phyloP scores from a whole-genome alignment of 1,140 invertebrate species.

The Mercenaria mercenaria region DNA sequence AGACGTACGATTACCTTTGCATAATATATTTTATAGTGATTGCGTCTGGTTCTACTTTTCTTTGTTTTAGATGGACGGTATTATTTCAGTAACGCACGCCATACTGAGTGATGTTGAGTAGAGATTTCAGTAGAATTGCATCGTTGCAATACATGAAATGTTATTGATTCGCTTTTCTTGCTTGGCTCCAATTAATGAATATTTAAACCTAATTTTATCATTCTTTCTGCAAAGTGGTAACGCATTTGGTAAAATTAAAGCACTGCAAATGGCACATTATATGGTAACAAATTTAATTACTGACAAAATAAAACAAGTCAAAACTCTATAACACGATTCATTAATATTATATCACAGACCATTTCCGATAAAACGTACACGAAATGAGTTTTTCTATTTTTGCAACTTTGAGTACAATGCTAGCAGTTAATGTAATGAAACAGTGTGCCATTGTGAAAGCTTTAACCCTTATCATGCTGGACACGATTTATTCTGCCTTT shows the following conservation, averaged over 20 bases:
- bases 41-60: neutral
- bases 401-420: too few relatives aligned
- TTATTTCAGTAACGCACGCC: neutral
- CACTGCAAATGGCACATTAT: conserved; percentile 4
- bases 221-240: neutral
- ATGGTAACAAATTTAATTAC: conserved; percentile 4
- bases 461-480: too few relatives aligned
- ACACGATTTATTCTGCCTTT: too few relatives aligned
- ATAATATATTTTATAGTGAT: conserved; percentile 22
- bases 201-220: neutral
- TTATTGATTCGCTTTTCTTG: neutral
- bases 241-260: neutral
- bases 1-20: conserved; percentile 4
- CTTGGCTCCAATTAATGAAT: neutral
- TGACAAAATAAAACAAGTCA: neutral
- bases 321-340: neutral
- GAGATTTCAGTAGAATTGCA: conserved; percentile 28
- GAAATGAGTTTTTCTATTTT: too few relatives aligned
- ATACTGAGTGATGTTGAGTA: neutral
- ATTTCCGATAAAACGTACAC: too few relatives aligned
- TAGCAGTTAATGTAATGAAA: too few relatives aligned
- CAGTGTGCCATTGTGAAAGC: too few relatives aligned
- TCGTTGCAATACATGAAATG: neutral
- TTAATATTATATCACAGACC: neutral
- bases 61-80: neutral